Evolutionary conservation across 2,888 invertebrate species (phyloP).

Genomic region (Anarsia innoxiella): DNA sequence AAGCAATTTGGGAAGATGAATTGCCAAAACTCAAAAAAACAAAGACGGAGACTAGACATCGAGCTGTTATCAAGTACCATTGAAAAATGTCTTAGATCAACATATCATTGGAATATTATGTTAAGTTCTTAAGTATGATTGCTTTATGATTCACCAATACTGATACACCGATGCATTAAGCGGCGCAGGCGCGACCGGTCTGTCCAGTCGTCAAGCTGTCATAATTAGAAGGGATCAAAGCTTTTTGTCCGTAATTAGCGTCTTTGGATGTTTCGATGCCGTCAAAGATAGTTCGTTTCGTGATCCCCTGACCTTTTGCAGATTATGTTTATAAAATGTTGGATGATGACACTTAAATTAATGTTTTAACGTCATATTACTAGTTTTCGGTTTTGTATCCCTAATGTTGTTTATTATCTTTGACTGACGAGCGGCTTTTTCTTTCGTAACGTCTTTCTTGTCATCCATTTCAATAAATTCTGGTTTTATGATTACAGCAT

Average conservation of each 20-base stretch:
- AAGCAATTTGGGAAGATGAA: conserved; percentile 1
- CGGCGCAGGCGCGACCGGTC: conserved; percentile 28
- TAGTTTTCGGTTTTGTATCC: background rate
- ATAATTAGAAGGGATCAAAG: conserved; percentile 39
- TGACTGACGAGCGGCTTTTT: background rate
- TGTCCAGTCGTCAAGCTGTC: conserved; percentile 36
- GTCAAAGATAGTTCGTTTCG: conserved; percentile 1
- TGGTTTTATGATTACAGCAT: too few relatives aligned
- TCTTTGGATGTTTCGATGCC: conserved; percentile 27
- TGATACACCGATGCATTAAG: conserved; percentile 10
- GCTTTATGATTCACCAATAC: conserved; percentile 10
- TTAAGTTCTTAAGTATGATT: conserved; percentile 13
- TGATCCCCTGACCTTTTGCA: conserved; percentile 7
- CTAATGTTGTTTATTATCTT: background rate
- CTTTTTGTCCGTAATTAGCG: conserved; percentile 38
- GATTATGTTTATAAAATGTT: background rate
- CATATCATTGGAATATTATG: conserved; percentile 5
- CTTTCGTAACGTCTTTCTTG: background rate
- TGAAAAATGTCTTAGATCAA: background rate
- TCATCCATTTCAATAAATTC: background rate
- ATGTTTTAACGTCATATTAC: background rate
- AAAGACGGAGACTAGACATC: background rate
- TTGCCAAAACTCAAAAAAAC: background rate
- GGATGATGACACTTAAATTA: background rate
- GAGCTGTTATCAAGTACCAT: conserved; percentile 6